Percentiles rank a stretch among this genome's conserved stretches.
Conservation (phyloP, 2,888 invertebrate species). For the Polyommatus icarus region DNA sequence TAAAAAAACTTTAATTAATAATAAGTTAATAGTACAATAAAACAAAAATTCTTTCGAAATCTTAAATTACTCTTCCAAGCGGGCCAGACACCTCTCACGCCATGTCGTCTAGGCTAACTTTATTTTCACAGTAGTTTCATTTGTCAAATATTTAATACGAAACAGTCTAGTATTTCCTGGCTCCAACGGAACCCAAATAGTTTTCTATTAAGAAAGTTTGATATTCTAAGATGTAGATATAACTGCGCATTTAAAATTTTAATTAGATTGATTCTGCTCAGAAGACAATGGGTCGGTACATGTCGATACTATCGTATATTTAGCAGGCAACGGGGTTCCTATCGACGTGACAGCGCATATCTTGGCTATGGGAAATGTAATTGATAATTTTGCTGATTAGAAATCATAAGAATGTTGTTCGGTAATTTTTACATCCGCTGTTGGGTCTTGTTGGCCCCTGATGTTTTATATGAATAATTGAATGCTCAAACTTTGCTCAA, state of each 20-base stretch:
- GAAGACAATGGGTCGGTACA: slow-evolving; percentile 45
- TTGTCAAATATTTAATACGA: no score
- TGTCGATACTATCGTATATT: slow-evolving; percentile 46
- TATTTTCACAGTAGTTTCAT: no score
- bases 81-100: no score
- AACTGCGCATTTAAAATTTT: slow-evolving; percentile 60
- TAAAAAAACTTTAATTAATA: no score
- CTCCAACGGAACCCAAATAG: slow-evolving; percentile 38
- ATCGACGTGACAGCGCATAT: slow-evolving; percentile 39
- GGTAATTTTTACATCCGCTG: not conserved
- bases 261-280: slow-evolving; percentile 54
- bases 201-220: slow-evolving; percentile 45
- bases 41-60: no score
- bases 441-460: not conserved
- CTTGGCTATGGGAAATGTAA: slow-evolving; percentile 33
- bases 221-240: slow-evolving; percentile 21
- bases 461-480: not conserved
- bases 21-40: no score
- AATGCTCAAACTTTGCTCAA: no score
- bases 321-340: slow-evolving; percentile 38
- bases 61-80: no score
- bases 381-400: not conserved
- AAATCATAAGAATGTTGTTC: slow-evolving; percentile 26
- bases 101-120: no score
- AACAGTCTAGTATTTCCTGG: no score